Conservation (phyloP, 2,113 vertebrate species). For the Tachysurus vachellii region DNA sequence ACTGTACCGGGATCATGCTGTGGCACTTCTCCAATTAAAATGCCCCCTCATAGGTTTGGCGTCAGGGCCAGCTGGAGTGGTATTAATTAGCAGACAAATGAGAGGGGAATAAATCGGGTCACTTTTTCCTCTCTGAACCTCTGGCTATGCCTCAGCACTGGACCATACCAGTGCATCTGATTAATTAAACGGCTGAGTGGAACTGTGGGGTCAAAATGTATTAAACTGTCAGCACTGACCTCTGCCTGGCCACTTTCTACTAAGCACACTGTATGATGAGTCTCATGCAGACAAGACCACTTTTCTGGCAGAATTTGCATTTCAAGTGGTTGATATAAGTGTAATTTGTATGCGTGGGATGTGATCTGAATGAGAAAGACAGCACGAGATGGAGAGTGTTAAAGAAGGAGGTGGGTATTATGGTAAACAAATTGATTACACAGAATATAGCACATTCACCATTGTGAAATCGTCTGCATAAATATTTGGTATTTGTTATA, state of each 20-base stretch:
- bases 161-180: constrained; percentile 34
- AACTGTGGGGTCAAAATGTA: constrained; percentile 47
- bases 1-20: constrained; percentile 10
- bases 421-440: constrained; percentile 13
- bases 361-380: not conserved
- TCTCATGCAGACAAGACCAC: constrained; percentile 6
- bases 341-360: constrained; percentile 16
- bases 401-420: not conserved
- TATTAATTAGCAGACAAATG: constrained; percentile 55
- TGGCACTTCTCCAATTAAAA: constrained; percentile 41
- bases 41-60: constrained; percentile 25
- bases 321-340: constrained; percentile 33
- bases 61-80: constrained; percentile 16
- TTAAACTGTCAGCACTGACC: constrained; percentile 56
- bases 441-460: not conserved
- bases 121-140: constrained; percentile 40
- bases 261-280: constrained; percentile 40
- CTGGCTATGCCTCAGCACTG: constrained; percentile 13
- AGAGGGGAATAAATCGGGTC: constrained; percentile 50
- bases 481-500: not conserved
- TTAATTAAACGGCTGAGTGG: constrained; percentile 50
- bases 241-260: constrained; percentile 30
- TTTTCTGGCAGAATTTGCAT: constrained; percentile 30
- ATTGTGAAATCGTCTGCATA: not conserved
- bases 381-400: not conserved